phyloP scores from a whole-genome alignment of 2,888 invertebrate species.

The Brassicogethes aeneus region DNA sequence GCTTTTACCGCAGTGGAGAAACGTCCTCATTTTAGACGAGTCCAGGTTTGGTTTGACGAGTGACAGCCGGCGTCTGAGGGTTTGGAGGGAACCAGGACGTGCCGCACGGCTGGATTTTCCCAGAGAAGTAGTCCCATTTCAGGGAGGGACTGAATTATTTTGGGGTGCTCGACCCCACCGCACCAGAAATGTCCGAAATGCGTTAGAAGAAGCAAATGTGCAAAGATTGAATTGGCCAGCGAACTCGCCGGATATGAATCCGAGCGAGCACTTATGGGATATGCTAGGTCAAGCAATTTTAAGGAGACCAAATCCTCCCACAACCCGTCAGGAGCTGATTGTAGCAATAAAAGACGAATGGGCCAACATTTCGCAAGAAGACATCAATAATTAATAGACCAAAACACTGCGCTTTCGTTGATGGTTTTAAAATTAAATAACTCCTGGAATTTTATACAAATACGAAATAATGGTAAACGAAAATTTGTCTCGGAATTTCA shows the following conservation, averaged over 20 bases:
- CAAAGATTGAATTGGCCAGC: constrained; percentile 10
- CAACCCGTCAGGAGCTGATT: background rate
- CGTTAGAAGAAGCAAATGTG: constrained; percentile 8
- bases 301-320: background rate
- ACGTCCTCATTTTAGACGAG: no score
- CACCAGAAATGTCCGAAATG: constrained; percentile 7
- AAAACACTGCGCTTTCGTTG: no score
- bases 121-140: no score
- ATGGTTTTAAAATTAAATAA: no score
- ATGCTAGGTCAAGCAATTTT: constrained; percentile 4
- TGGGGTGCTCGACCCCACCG: constrained; percentile 7
- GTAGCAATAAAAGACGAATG: background rate
- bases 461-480: no score
- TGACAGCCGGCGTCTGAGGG: no score
- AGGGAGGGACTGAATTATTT: no score
- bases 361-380: background rate
- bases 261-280: constrained; percentile 8
- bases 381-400: constrained; percentile 1
- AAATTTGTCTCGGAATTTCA: no score
- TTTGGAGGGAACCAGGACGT: constrained; percentile 11
- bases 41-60: no score
- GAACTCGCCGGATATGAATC: constrained; percentile 9
- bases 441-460: no score
- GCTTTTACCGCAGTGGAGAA: background rate
- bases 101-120: constrained; percentile 11